Conservation (phyloP, 2,797 vertebrate species). For the Lutjanus campechanus region DNA sequence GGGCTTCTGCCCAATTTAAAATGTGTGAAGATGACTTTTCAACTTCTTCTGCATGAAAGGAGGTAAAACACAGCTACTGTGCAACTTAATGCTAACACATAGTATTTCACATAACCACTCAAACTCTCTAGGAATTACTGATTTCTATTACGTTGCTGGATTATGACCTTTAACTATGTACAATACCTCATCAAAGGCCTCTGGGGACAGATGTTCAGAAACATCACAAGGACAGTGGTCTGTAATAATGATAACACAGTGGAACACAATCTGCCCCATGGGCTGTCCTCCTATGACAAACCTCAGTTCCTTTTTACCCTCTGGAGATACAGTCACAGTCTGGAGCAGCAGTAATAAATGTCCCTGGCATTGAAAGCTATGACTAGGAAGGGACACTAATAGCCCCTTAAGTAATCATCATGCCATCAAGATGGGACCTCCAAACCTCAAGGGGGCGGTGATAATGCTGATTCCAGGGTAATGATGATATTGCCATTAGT, state of each 20-base stretch:
- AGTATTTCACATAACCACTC: slow-evolving; percentile 9
- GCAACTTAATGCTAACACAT: slow-evolving; percentile 1
- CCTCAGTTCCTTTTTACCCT: slow-evolving; percentile 61
- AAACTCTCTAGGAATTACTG: slow-evolving; percentile 21
- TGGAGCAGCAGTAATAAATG: slow-evolving; percentile 67
- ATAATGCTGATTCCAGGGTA: slow-evolving; percentile 54
- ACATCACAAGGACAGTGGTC: slow-evolving; percentile 48
- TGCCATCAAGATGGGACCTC: slow-evolving; percentile 41
- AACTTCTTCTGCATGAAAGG: neutral
- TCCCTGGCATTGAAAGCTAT: slow-evolving; percentile 52
- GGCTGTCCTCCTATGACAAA: slow-evolving; percentile 66
- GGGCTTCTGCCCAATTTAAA: slow-evolving; percentile 21
- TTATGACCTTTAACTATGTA: slow-evolving; percentile 64
- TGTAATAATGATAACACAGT: slow-evolving; percentile 63
- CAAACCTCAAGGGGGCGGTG: slow-evolving; percentile 54
- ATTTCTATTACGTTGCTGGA: slow-evolving; percentile 39
- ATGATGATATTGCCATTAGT: slow-evolving; percentile 50
- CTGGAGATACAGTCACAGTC: slow-evolving; percentile 66
- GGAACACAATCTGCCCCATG: slow-evolving; percentile 65
- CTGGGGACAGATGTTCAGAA: slow-evolving; percentile 61
- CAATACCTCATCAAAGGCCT: slow-evolving; percentile 49
- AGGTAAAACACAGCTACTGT: neutral
- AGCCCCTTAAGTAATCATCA: slow-evolving; percentile 69
- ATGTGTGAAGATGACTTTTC: slow-evolving; percentile 15
- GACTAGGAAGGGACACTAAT: slow-evolving; percentile 60